phyloP scores from a whole-genome alignment of 2,113 vertebrate species.

The Caranx ignobilis region DNA sequence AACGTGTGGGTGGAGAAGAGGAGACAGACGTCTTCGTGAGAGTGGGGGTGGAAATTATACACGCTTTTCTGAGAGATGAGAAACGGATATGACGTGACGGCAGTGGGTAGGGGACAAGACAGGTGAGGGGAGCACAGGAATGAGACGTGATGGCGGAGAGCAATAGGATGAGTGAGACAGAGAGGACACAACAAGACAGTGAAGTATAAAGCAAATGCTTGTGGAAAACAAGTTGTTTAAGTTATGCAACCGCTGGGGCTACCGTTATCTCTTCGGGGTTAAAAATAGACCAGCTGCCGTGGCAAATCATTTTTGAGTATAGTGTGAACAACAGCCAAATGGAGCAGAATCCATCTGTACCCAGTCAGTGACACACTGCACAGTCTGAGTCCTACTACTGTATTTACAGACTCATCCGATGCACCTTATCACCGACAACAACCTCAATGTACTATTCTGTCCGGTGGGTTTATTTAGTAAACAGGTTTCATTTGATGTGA shows the following conservation, averaged over 20 bases:
- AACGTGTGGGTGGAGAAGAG: conserved; percentile 43
- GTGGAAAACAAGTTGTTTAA: conserved; percentile 56
- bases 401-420: conserved; percentile 12
- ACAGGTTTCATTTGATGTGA: neutral
- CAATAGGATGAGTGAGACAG: conserved; percentile 7
- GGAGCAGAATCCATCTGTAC: conserved; percentile 40
- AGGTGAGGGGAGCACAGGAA: conserved; percentile 14
- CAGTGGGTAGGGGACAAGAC: conserved; percentile 10
- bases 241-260: conserved; percentile 60
- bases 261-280: conserved; percentile 42
- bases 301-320: conserved; percentile 57
- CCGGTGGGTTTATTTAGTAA: neutral
- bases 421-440: neutral
- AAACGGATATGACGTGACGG: conserved; percentile 43
- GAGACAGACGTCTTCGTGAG: conserved; percentile 38
- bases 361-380: conserved; percentile 27
- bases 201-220: conserved; percentile 36
- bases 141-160: conserved; percentile 23
- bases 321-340: conserved; percentile 54
- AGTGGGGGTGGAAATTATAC: conserved; percentile 34
- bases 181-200: conserved; percentile 32
- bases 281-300: conserved; percentile 69
- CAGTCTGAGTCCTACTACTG: neutral
- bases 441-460: neutral
- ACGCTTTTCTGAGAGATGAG: conserved; percentile 27